Conservation (phyloP, 2,113 vertebrate genomes). For the Chiloscyllium plagiosum region DNA sequence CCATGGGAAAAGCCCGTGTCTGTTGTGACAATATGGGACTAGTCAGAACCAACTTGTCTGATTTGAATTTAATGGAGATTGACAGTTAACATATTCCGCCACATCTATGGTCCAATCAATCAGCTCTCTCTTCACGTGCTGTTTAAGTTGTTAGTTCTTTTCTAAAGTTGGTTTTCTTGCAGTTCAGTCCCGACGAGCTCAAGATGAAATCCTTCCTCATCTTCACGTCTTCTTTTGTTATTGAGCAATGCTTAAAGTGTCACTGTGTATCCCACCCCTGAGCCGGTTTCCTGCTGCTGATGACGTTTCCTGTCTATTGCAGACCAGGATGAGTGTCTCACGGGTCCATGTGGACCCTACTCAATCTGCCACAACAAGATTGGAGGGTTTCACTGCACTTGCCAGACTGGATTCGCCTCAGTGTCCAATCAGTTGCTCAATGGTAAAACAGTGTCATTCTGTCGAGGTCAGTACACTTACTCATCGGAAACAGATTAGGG, state of each 20-base stretch:
- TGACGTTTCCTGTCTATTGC: not conserved
- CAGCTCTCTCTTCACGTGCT: too few relatives aligned
- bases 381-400: not conserved
- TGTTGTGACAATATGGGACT: too few relatives aligned
- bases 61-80: too few relatives aligned
- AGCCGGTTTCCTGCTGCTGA: not conserved
- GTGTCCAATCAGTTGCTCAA: not conserved
- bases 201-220: too few relatives aligned
- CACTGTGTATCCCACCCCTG: not conserved
- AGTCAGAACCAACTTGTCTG: too few relatives aligned
- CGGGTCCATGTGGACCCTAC: not conserved
- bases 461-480: not conserved
- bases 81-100: too few relatives aligned
- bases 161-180: too few relatives aligned
- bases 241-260: not conserved
- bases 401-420: not conserved
- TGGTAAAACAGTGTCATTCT: not conserved
- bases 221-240: too few relatives aligned
- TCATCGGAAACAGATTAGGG: not conserved
- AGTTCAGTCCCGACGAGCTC: too few relatives aligned
- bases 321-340: not conserved
- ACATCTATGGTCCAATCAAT: too few relatives aligned
- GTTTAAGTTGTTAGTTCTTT: too few relatives aligned
- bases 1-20: too few relatives aligned
- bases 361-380: not conserved